phyloP scores from a whole-genome alignment of 2,888 invertebrate genomes.

The Metallyticus violacea region DNA sequence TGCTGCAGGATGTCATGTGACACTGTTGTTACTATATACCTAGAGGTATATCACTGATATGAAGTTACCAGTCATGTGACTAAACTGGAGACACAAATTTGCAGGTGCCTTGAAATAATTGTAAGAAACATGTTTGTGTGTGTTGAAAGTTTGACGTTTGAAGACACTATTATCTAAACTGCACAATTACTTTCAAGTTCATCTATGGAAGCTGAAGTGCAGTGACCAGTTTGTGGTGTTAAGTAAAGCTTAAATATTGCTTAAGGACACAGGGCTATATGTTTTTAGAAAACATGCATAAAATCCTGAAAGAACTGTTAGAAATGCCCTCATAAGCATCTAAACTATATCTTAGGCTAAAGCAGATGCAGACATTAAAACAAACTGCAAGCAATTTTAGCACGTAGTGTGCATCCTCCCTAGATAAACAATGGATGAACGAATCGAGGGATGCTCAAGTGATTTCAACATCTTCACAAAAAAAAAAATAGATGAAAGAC shows the following conservation, averaged over 20 bases:
- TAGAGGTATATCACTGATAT: not conserved
- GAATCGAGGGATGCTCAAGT: not conserved
- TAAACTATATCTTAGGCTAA: not conserved
- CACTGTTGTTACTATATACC: not conserved
- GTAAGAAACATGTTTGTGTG: not conserved
- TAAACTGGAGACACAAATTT: not conserved
- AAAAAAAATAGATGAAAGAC: no score
- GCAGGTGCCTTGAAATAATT: not conserved
- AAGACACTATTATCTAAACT: no score
- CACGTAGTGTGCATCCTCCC: not conserved
- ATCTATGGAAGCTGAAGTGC: not conserved
- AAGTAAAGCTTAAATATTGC: not conserved
- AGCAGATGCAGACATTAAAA: not conserved
- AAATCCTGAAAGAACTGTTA: not conserved
- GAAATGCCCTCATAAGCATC: not conserved
- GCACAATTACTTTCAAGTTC: not conserved
- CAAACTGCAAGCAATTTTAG: not conserved
- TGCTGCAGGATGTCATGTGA: not conserved
- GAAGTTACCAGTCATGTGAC: not conserved
- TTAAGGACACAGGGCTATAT: not conserved
- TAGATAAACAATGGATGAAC: not conserved
- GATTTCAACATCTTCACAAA: not conserved
- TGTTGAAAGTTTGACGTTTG: not conserved
- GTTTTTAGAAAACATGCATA: no score
- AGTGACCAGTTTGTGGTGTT: not conserved